phyloP scores from a whole-genome alignment of 2,888 invertebrate genomes.

The Cancer borealis region DNA sequence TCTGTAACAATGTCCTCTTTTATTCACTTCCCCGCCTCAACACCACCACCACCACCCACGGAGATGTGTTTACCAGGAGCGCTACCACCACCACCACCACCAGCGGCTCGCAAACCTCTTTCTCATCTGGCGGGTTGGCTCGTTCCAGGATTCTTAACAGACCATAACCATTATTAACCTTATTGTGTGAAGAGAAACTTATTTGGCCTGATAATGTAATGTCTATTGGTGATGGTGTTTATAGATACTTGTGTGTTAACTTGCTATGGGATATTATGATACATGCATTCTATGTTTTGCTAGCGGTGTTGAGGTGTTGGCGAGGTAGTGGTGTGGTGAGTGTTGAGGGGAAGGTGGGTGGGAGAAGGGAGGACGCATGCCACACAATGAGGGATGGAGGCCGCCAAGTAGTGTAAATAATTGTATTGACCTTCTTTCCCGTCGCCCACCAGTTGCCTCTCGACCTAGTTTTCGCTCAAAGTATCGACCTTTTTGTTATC shows the following conservation, averaged over 20 bases:
- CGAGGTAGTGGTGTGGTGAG: neutral
- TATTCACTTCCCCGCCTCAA: neutral
- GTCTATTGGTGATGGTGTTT: neutral
- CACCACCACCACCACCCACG: constrained; percentile 11
- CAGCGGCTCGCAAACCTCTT: neutral
- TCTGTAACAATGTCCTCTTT: neutral
- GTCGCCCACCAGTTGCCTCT: constrained; percentile 39
- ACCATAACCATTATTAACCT: too few species aligned
- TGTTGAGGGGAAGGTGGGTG: neutral
- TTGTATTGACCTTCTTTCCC: constrained; percentile 40
- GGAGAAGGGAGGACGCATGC: neutral
- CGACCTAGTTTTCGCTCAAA: constrained; percentile 39
- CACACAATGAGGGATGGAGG: constrained; percentile 2
- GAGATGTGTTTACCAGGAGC: constrained; percentile 18
- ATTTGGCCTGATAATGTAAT: neutral
- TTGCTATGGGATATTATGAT: neutral
- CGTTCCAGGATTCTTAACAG: neutral
- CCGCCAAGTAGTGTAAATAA: constrained; percentile 41
- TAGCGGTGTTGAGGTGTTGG: neutral
- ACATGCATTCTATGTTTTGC: neutral
- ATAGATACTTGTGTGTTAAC: neutral
- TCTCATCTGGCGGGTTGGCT: neutral
- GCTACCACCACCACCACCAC: neutral
- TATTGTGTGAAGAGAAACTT: neutral
- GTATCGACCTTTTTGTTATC: constrained; percentile 40